Conservation (phyloP, 2,113 vertebrate species). For the Forbesichthys papilliferus region DNA sequence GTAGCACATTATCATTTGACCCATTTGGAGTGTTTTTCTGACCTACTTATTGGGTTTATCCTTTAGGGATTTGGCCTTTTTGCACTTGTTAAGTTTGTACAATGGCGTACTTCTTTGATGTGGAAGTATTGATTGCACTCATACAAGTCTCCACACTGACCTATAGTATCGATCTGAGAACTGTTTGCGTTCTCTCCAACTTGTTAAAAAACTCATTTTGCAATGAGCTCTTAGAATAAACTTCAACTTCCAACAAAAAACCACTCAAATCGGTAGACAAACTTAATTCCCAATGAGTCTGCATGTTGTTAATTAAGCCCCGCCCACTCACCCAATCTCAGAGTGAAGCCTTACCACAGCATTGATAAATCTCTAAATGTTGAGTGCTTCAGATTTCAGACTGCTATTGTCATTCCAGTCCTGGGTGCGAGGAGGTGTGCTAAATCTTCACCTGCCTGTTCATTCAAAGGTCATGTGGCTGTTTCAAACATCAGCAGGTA, state of each 20-base stretch:
- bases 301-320: too few species aligned
- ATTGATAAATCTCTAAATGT: background rate
- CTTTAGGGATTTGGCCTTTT: conserved; percentile 64
- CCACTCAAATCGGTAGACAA: too few species aligned
- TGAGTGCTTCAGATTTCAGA: background rate
- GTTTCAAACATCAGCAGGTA: conserved; percentile 65
- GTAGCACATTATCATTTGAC: conserved; percentile 68
- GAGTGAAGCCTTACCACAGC: background rate
- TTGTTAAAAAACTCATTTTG: conserved; percentile 63
- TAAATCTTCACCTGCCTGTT: conserved; percentile 50
- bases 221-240: conserved; percentile 33
- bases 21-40: conserved; percentile 69
- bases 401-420: conserved; percentile 35
- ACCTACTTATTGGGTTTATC: conserved; percentile 69
- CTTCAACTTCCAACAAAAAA: conserved; percentile 4
- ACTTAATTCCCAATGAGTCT: too few species aligned
- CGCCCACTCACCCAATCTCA: too few species aligned
- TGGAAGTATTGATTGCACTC: conserved; percentile 66
- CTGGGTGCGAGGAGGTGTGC: conserved; percentile 27
- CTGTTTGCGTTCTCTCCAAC: conserved; percentile 49
- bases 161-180: conserved; percentile 68
- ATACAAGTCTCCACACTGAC: conserved; percentile 73
- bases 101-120: conserved; percentile 71
- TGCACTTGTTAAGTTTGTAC: conserved; percentile 67
- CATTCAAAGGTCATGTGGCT: conserved; percentile 70